phyloP scores from a whole-genome alignment of 92 coral and sea anemone genomes.

The Phymanthus crucifer region DNA sequence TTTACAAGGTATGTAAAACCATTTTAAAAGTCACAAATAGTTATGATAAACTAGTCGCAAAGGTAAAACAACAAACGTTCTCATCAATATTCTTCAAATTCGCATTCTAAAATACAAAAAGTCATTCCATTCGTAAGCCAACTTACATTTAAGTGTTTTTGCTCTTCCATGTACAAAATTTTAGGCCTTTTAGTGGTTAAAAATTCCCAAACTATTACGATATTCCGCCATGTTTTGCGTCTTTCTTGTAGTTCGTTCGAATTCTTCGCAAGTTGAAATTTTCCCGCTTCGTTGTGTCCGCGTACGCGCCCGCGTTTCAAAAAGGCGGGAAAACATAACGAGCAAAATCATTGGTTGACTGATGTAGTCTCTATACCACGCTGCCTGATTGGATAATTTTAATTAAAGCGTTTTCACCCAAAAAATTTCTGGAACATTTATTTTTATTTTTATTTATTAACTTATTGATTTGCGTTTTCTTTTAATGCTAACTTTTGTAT shows the following conservation, averaged over 20 bases:
- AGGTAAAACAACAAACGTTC: too few species aligned
- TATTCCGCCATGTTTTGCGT: background rate
- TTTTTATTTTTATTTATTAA: background rate
- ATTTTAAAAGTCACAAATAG: background rate
- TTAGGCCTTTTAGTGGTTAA: background rate
- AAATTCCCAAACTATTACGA: background rate
- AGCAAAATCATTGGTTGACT: background rate
- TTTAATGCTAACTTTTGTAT: background rate
- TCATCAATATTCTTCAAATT: too few species aligned
- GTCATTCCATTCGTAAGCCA: background rate
- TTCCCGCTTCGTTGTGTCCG: background rate
- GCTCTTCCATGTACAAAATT: background rate
- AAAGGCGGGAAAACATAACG: background rate
- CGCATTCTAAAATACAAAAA: too few species aligned
- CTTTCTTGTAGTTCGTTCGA: background rate
- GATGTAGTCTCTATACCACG: background rate
- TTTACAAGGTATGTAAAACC: conserved; percentile 65
- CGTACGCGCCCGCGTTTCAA: background rate
- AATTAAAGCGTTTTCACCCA: too few species aligned
- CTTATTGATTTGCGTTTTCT: too few species aligned
- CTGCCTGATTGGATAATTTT: too few species aligned
- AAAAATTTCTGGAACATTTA: too few species aligned
- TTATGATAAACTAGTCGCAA: too few species aligned
- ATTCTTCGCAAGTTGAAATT: background rate
- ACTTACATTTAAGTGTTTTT: background rate